phyloP scores from a whole-genome alignment of 2,888 invertebrate genomes.

The Vanessa cardui region DNA sequence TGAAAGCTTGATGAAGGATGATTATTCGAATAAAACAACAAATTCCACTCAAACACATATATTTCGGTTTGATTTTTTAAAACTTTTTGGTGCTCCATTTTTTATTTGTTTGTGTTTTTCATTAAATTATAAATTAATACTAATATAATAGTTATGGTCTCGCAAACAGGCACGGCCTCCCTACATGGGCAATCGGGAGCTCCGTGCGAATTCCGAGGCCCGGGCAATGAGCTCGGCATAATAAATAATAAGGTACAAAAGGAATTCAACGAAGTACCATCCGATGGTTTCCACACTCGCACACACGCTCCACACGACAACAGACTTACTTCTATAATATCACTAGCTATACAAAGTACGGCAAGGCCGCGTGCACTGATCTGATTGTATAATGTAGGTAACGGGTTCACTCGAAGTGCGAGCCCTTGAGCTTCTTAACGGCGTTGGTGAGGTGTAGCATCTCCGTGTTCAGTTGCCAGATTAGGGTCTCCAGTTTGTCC shows the following conservation, averaged over 20 bases:
- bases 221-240: slow-evolving; percentile 81
- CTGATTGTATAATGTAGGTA: slow-evolving; percentile 53
- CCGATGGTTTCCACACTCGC: slow-evolving; percentile 73
- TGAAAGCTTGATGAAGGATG: neutral
- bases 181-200: slow-evolving; percentile 79
- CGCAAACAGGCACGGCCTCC: slow-evolving; percentile 66
- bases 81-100: slow-evolving; percentile 81
- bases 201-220: slow-evolving; percentile 65
- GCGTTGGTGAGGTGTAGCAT: slow-evolving; percentile 94
- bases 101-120: slow-evolving; percentile 69
- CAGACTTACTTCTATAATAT: slow-evolving; percentile 79
- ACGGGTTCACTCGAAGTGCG: slow-evolving; percentile 80
- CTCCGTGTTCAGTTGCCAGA: slow-evolving; percentile 93
- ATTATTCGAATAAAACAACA: slow-evolving; percentile 60
- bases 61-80: slow-evolving; percentile 76
- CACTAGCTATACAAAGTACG: slow-evolving; percentile 81
- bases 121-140: slow-evolving; percentile 80
- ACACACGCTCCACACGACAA: slow-evolving; percentile 72
- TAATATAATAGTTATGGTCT: slow-evolving; percentile 72
- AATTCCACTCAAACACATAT: slow-evolving; percentile 76
- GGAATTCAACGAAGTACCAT: slow-evolving; percentile 76
- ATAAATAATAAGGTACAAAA: slow-evolving; percentile 81
- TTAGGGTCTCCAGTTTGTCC: slow-evolving; percentile 91
- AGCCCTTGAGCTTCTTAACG: slow-evolving; percentile 90
- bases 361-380: slow-evolving; percentile 73